Evolutionary conservation across 1,140 invertebrate genomes (phyloP).

Genomic region (Bombus impatiens): DNA sequence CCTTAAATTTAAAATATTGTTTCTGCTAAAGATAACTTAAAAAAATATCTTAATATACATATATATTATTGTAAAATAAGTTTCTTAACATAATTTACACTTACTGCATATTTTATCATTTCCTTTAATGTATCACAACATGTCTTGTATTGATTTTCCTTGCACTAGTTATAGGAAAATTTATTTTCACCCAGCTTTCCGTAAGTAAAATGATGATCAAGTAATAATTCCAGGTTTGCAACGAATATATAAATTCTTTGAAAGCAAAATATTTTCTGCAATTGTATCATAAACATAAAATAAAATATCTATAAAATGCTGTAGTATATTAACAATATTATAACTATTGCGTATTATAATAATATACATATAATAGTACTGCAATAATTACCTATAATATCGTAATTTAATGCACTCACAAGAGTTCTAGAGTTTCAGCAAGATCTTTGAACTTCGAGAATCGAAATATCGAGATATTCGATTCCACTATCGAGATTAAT

Average conservation of each 20-base stretch:
- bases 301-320: background rate
- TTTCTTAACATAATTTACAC: background rate
- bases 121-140: background rate
- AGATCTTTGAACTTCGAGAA: background rate
- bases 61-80: background rate
- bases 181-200: background rate
- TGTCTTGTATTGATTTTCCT: background rate
- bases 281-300: background rate
- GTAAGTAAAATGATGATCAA: background rate
- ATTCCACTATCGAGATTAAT: background rate
- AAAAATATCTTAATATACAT: background rate
- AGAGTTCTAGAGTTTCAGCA: background rate
- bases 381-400: background rate
- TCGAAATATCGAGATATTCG: background rate
- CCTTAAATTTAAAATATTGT: background rate
- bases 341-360: background rate
- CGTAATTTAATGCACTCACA: background rate
- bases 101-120: background rate
- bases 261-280: background rate
- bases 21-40: background rate
- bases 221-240: background rate
- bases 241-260: background rate
- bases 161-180: background rate
- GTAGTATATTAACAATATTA: background rate
- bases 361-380: background rate